Percentiles rank a stretch among this genome's conserved stretches.
phyloP scores from a whole-genome alignment of 2,797 vertebrate species.

The Rhyacichthys aspro region DNA sequence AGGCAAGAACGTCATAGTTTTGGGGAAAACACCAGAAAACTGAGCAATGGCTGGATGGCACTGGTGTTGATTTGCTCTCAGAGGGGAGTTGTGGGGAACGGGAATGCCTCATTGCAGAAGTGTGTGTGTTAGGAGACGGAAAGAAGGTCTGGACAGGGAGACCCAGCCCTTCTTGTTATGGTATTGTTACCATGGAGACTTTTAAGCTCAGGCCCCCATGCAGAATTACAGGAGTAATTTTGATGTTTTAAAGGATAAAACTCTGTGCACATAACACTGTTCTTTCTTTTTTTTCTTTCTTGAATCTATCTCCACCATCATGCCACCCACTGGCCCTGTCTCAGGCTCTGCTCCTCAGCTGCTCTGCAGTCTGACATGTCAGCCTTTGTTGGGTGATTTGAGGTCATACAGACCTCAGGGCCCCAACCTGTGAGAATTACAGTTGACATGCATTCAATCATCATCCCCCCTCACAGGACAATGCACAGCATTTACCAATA shows the following conservation, averaged over 20 bases:
- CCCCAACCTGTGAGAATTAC: conserved; percentile 62
- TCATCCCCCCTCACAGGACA: conserved; percentile 47
- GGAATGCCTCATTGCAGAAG: conserved; percentile 12
- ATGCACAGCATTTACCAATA: conserved; percentile 64
- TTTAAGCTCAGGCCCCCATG: conserved; percentile 53
- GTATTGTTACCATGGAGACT: conserved; percentile 65
- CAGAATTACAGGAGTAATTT: conserved; percentile 48
- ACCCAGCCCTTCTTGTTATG: conserved; percentile 70
- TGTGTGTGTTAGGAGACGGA: conserved; percentile 26
- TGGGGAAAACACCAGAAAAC: conserved; percentile 15
- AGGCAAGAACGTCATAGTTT: conserved; percentile 18
- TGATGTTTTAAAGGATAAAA: conserved; percentile 44
- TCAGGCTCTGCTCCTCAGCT: not conserved
- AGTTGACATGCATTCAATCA: conserved; percentile 69
- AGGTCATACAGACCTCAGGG: conserved; percentile 66
- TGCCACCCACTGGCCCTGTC: not conserved
- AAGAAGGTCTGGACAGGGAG: conserved; percentile 40
- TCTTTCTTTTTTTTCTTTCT: conserved; percentile 9
- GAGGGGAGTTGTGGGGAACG: conserved; percentile 37
- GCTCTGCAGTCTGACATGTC: conserved; percentile 45
- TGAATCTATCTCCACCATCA: conserved; percentile 19
- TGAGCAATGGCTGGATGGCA: conserved; percentile 19
- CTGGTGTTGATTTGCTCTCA: conserved; percentile 44
- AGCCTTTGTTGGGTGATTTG: conserved; percentile 51
- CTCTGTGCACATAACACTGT: conserved; percentile 14